phyloP scores from a whole-genome alignment of 1,140 invertebrate species.

The Tetranychus cinnabarinus region DNA sequence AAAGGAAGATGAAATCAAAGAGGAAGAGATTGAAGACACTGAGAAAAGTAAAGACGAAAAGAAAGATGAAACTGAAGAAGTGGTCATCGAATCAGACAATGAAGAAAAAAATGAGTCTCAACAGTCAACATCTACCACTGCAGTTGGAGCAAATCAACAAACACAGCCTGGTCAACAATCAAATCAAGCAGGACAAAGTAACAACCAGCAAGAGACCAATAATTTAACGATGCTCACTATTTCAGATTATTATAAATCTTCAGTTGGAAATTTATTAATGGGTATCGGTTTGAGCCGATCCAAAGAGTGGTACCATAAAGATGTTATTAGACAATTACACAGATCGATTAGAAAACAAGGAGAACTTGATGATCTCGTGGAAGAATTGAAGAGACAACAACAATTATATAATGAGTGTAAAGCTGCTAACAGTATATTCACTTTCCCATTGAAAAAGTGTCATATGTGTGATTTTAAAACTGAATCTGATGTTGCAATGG shows the following conservation, averaged over 20 bases:
- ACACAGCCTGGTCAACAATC: no score
- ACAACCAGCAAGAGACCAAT: slow-evolving; percentile 1
- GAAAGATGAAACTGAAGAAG: slow-evolving; percentile 5
- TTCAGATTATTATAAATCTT: slow-evolving; percentile 45
- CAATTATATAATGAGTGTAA: slow-evolving; percentile 31
- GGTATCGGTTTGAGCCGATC: slow-evolving; percentile 73
- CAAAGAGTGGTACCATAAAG: slow-evolving; percentile 73
- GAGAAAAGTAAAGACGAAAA: slow-evolving; percentile 1
- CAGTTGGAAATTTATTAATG: slow-evolving; percentile 71
- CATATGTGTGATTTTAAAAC: slow-evolving; percentile 77
- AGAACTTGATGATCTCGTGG: slow-evolving; percentile 38
- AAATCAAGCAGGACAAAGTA: neutral
- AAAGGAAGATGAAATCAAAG: neutral
- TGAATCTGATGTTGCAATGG: slow-evolving; percentile 60
- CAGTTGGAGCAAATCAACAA: no score
- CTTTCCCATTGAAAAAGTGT: slow-evolving; percentile 53
- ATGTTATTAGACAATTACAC: slow-evolving; percentile 63
- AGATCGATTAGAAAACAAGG: slow-evolving; percentile 32
- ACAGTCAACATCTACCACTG: neutral
- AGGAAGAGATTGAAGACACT: slow-evolving; percentile 5
- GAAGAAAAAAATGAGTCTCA: neutral
- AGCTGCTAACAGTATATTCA: slow-evolving; percentile 46
- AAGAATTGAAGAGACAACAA: slow-evolving; percentile 66
- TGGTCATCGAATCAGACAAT: neutral
- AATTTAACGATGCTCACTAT: slow-evolving; percentile 8